Base-by-base conservation (phyloP, 2,797 vertebrate species). In the Rhinoraja longicauda region DNA sequence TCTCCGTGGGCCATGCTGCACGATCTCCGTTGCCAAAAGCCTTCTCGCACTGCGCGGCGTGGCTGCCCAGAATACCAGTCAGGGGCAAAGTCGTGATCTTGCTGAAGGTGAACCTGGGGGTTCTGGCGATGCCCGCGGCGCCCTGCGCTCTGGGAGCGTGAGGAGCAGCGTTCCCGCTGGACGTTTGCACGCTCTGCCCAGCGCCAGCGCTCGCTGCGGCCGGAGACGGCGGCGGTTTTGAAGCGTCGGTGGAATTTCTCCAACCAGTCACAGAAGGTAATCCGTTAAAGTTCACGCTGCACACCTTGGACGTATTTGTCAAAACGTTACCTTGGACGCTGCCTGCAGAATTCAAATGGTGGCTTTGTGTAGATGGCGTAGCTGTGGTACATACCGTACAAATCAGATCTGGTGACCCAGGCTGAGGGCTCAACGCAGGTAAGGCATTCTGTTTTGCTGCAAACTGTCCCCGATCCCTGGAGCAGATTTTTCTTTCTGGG, bases 31-130 rank as follows among this genome's bases (percentile, higher is more conserved):
- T 86, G 94, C 93, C 93, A 94, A 93, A 92, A 13, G 59, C 45
- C 64, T 91, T 72, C 17, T 2, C 32, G 32, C 29, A 93, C 93
- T 72, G 93, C 93, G 93, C 84, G 36, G 79, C 78, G 93, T 59
- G 0, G 86, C 81, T 94, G 90, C 94, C 57, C 0, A 9, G 90
- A 94, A 93, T 93, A 94, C 70, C 70, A 53, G 29, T 75, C 36
- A 78, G 59, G 39, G 93, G 78, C 78, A 93, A 82, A 94, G 0
- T 94, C 93, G 93, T 95, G 2, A 94, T 81, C 93, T 95, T 96
- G 93, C 94, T 95, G 84, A 98, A 97, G 15, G 95, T 96, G 59
- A 96, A 97, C 93, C 96, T 95, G 67, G 95, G 94, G 93, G 93
- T 93, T 93, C 76, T 3, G 4, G 2, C 53, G 93, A 93, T n/a